Evolutionary conservation across 2,797 vertebrate genomes (phyloP).

Genomic region (Hylomyscus alleni): DNA sequence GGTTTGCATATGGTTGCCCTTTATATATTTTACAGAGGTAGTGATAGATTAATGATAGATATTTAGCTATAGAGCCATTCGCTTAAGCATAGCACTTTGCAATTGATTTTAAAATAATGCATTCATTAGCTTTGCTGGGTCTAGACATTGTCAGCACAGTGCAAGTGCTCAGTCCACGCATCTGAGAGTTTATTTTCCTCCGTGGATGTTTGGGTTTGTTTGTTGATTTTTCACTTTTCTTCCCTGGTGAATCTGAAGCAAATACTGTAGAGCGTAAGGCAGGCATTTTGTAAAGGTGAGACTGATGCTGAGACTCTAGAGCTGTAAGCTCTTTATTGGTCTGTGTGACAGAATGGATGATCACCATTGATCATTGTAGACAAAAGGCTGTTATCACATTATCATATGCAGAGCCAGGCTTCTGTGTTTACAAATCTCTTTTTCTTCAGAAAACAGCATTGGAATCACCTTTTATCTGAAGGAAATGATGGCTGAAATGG

Average conservation of each 20-base stretch:
- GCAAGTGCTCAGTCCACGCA: neutral
- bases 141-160: neutral
- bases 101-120: neutral
- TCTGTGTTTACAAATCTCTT: neutral
- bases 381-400: neutral
- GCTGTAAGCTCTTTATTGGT: neutral
- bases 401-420: neutral
- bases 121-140: neutral
- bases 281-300: neutral
- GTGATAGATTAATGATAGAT: neutral
- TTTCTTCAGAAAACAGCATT: conserved; percentile 2
- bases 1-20: neutral
- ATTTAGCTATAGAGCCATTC: neutral
- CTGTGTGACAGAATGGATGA: neutral
- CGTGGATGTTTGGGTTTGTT: neutral
- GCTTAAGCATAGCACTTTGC: neutral
- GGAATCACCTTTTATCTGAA: conserved; percentile 17
- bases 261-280: neutral
- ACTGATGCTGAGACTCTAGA: neutral
- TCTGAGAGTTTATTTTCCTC: neutral
- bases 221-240: conserved; percentile 34
- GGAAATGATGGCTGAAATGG: neutral
- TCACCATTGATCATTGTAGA: neutral
- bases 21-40: neutral
- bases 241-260: neutral